Evolutionary conservation across 1,140 invertebrate genomes (phyloP).

Genomic region (Aphidius ervi): DNA sequence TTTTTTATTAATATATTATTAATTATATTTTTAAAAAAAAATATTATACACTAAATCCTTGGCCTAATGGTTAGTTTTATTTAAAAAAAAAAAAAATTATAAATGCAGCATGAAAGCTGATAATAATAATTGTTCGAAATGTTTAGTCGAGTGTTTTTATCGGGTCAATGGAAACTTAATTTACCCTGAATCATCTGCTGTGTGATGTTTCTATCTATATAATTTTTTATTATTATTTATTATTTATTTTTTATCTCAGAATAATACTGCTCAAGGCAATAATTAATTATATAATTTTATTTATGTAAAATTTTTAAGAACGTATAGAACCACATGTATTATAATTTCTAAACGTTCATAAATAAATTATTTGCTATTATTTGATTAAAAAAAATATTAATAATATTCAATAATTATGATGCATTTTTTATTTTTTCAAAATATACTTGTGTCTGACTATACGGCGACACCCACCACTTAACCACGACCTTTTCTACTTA

Average conservation of each 20-base stretch:
- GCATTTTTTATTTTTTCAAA: too few species aligned
- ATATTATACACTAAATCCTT: too few species aligned
- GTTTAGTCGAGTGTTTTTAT: conserved; percentile 42
- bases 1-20: too few species aligned
- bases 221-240: neutral
- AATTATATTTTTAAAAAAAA: too few species aligned
- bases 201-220: neutral
- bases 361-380: too few species aligned
- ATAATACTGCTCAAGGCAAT: too few species aligned
- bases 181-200: conserved; percentile 29
- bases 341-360: neutral
- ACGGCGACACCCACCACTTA: neutral
- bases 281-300: too few species aligned
- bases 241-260: too few species aligned
- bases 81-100: conserved; percentile 2
- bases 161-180: conserved; percentile 41
- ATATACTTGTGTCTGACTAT: neutral
- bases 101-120: neutral
- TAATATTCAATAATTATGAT: too few species aligned
- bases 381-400: too few species aligned
- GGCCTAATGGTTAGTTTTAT: too few species aligned
- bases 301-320: neutral
- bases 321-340: neutral
- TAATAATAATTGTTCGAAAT: conserved; percentile 38
- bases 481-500: neutral